A percentile compares a stretch with the other conserved stretches of the same genome.
Evolutionary conservation across 2,113 vertebrate species (phyloP).

Genomic region (Myiozetetes cayanensis): DNA sequence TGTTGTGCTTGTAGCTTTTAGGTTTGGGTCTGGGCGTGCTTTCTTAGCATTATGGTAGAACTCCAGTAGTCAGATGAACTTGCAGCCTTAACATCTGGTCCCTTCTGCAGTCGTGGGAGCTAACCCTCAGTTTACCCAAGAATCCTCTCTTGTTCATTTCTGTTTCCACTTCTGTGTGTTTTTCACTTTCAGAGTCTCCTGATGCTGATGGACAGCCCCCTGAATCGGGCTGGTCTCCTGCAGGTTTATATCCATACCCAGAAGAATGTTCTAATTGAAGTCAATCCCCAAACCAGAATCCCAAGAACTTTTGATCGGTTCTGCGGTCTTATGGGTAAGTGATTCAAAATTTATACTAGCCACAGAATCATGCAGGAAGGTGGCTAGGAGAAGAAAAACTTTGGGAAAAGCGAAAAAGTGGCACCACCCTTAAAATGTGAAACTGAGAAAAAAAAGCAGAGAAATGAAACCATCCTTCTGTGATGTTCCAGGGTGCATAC

Average conservation of each 20-base stretch:
- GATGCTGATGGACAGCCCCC: conserved; percentile 97
- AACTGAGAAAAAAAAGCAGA: neutral
- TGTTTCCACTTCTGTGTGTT: rapidly evolving
- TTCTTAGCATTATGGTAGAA: rapidly evolving
- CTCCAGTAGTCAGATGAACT: rapidly evolving
- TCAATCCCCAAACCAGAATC: conserved; percentile 96
- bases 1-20: rapidly evolving
- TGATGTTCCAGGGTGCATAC: rapidly evolving
- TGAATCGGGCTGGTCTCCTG: conserved; percentile 92
- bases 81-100: rapidly evolving
- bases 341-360: too few species aligned
- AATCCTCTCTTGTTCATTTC: too few species aligned
- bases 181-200: conserved; percentile 80
- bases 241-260: conserved; percentile 96
- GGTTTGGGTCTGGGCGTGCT: rapidly evolving
- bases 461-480: rapidly evolving
- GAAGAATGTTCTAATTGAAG: conserved; percentile 92
- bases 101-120: rapidly evolving
- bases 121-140: rapidly evolving
- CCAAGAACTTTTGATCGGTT: conserved; percentile 94
- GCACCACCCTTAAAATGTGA: neutral
- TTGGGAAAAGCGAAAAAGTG: neutral
- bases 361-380: neutral
- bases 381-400: too few species aligned
- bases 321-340: conserved; percentile 96